Evolutionary conservation across 1,140 invertebrate species (phyloP), one percentile per base, ranked within the genome.

Genomic region (Ruditapes philippinarum): DNA sequence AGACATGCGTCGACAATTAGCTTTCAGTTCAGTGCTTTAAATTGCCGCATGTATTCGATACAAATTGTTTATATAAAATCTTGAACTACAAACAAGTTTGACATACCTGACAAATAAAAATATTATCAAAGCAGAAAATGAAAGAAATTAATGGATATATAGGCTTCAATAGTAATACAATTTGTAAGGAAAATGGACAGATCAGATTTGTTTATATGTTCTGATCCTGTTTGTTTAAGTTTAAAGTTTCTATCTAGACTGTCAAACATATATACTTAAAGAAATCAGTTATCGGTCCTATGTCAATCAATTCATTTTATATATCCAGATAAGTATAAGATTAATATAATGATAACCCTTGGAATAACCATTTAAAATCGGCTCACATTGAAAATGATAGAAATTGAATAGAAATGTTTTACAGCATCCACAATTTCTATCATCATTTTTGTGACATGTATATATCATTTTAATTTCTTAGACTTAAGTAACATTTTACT

Each of bases 111-210:
- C n/a, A 28, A n/a, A 62, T 62, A 62, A 28, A 62, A 62, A 62
- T 25, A 62, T 62, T 62, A 62, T 62, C 57, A 62, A n/a, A 9
- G 25, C 5, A 62, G 57, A 62, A 62, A 62, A 62, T 28, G 70
- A 74, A 40, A 74, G 19, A 74, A 74, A 42, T 74, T 42, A 74
- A 74, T 74, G 17, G 70, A n/a, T n/a, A 74, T n/a, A 40, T 49
- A n/a, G 40, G n/a, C n/a, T 74, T 42, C 40, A 42, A 74, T 74
- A 74, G 5, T 49, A 74, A 74, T 28, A 40, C 25, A 45, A 74
- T 74, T 74, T 74, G 70, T 74, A 40, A 28, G 40, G n/a, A 49
- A 74, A 74, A 74, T 5, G n/a, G 25, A 45, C 7, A 49, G 25
- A 25, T 25, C n/a, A 45, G 70, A 74, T 42, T 74, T 74, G 40